Base-by-base conservation (phyloP, 37 sponge, comb jelly and placozoan species). In the Ephydatia muelleri region DNA sequence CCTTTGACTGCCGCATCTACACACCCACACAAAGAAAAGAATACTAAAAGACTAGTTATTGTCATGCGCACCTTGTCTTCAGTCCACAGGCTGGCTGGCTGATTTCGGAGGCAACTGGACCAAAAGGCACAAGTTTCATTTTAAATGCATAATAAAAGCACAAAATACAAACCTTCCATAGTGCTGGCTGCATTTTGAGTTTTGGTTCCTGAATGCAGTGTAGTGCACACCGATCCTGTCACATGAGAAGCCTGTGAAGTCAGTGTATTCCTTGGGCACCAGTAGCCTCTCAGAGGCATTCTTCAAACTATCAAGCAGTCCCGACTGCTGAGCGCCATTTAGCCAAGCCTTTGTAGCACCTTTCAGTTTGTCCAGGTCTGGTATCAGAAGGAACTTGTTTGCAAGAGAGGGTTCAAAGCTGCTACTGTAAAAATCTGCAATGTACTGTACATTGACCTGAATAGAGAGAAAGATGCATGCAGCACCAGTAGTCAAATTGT, bases 181-280 rank as follows among this genome's bases (percentile, higher is more conserved):
- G 11, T 32, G 32, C 26, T 70, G 68, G 36, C 43, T 73, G 69
- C 95, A 95, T 19, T 43, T 49, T 5, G 68, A 39, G 23, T 38
- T 21, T 48, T 95, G 95, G 36, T 89, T 28, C 30, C 90, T 79
- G 72, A 95, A 95, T 2, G 87, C 95, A 48, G 64, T 43, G 66
- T 95, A 87, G 75, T 37, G 29, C 28, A 89, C 83, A 0, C 95
- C 95, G 72, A 95, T 92, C 69, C 72, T 91, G 71, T 95, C 78
- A 76, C 95, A 95, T 19, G 81, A 68, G 78, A 16, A 76, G 0
- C 83, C 89, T 29, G 87, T 38, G 40, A 95, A 38, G 25, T 86
- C 95, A 65, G 92, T 87, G 47, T 86, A n/a, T 30, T 87, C 66
- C 57, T 89, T 89, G 34, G 77, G 80, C 5, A 95, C 86, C 3